These are phyloP conservation scores for Balaeniceps rex DNA, from an alignment of 2,113 vertebrate genomes.

Conservation along the genomic window DNA sequence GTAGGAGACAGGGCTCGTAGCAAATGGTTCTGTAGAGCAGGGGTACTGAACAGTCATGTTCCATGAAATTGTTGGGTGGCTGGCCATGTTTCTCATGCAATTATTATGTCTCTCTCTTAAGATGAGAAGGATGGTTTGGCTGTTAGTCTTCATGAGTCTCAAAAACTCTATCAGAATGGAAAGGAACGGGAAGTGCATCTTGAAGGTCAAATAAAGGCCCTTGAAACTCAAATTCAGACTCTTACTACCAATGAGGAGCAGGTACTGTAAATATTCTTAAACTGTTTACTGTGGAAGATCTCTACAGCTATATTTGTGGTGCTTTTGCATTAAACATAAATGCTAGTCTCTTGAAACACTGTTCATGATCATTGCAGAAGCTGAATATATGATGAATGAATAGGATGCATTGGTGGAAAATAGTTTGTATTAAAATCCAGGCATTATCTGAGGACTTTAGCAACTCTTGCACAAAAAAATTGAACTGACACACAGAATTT, in stretches of 20 bases:
- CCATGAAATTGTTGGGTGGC: not conserved
- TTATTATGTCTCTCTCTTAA: slow-evolving; percentile 40
- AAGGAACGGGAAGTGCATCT: slow-evolving; percentile 85
- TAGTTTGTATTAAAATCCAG: not conserved
- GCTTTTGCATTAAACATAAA: not conserved
- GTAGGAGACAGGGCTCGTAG: not conserved
- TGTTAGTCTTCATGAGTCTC: slow-evolving; percentile 85
- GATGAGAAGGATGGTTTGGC: slow-evolving; percentile 91
- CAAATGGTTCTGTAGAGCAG: not conserved
- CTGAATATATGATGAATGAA: not conserved
- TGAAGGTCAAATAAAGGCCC: slow-evolving; percentile 81
- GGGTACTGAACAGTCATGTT: not conserved
- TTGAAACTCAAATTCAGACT: slow-evolving; percentile 84
- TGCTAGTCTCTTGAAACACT: not conserved
- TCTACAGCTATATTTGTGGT: not conserved
- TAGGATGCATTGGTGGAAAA: not conserved
- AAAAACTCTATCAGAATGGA: slow-evolving; percentile 79
- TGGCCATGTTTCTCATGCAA: not conserved
- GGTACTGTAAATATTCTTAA: slow-evolving; percentile 59
- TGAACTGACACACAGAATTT: not conserved
- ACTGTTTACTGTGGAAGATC: not conserved
- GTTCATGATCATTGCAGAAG: not conserved
- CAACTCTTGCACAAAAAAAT: not conserved
- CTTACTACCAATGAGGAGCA: slow-evolving; percentile 84
- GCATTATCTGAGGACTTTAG: not conserved